Evolutionary conservation across 2,888 invertebrate species (phyloP).

Genomic region (Hofmannophila pseudospretella): DNA sequence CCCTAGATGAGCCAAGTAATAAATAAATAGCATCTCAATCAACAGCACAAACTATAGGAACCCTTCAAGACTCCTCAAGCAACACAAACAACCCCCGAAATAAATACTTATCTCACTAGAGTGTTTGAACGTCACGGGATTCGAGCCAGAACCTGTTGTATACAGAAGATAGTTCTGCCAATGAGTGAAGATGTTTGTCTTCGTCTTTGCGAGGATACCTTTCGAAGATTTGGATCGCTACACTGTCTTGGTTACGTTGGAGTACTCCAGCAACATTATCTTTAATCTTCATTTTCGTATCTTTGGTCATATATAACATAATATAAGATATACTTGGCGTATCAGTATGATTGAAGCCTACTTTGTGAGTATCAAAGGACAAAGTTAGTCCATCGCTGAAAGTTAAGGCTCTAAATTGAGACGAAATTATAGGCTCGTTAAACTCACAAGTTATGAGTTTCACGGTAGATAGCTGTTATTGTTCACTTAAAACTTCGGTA

Average conservation of each 20-base stretch:
- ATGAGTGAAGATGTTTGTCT: too few relatives aligned
- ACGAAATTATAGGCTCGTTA: constrained; percentile 15
- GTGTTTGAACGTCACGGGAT: not conserved
- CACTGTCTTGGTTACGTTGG: too few relatives aligned
- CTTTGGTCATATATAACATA: too few relatives aligned
- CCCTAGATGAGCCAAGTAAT: not conserved
- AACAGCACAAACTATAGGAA: not conserved
- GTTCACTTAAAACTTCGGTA: too few relatives aligned
- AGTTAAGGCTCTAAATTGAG: constrained; percentile 5
- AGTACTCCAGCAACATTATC: too few relatives aligned
- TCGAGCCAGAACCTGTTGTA: too few relatives aligned
- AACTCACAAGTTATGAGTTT: constrained; percentile 5
- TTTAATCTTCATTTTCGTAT: too few relatives aligned
- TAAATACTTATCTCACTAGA: not conserved
- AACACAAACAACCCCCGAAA: not conserved
- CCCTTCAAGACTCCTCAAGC: not conserved
- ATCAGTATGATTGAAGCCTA: too few relatives aligned
- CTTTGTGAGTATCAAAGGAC: constrained; percentile 2
- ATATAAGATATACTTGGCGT: too few relatives aligned
- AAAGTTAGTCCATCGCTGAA: constrained; percentile 4
- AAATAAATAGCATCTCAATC: not conserved
- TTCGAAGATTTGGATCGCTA: too few relatives aligned
- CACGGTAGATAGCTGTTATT: constrained; percentile 3
- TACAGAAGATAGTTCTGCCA: too few relatives aligned
- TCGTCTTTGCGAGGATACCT: too few relatives aligned